Percentiles rank a stretch among this genome's conserved stretches.
Conservation (phyloP, 2,113 vertebrate genomes). For the Eretmochelys imbricata region DNA sequence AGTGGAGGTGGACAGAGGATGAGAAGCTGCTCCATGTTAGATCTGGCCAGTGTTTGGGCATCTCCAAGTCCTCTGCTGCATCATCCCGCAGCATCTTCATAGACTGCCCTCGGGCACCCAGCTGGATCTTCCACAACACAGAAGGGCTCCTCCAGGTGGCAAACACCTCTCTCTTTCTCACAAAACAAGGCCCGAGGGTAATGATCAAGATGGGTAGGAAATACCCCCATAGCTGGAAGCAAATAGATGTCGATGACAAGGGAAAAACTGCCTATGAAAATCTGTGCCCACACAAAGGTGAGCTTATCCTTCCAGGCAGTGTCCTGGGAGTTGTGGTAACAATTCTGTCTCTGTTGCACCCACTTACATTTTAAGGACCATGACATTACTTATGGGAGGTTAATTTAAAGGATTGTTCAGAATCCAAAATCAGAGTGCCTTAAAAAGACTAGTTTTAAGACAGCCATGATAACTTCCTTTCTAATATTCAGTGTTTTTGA, state of each 20-base stretch:
- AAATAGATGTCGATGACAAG: conserved; percentile 73
- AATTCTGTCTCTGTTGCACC: conserved; percentile 18
- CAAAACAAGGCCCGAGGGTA: conserved; percentile 81
- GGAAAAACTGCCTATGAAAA: conserved; percentile 71
- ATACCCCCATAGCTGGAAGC: conserved; percentile 87
- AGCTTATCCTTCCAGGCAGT: conserved; percentile 65
- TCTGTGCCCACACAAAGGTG: conserved; percentile 85
- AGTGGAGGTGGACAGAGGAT: conserved; percentile 85
- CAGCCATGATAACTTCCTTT: neutral
- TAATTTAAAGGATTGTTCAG: neutral
- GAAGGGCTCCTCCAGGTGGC: conserved; percentile 81
- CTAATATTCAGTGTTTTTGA: neutral
- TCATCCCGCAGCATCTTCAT: conserved; percentile 69
- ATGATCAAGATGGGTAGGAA: conserved; percentile 78
- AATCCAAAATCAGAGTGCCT: neutral
- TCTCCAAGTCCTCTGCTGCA: conserved; percentile 61
- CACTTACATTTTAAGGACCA: neutral
- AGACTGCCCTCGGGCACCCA: conserved; percentile 79
- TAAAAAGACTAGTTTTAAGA: neutral
- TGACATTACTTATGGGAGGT: neutral
- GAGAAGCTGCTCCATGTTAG: conserved; percentile 79
- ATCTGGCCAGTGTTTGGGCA: conserved; percentile 81
- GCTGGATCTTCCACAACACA: conserved; percentile 84
- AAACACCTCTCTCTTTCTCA: conserved; percentile 83
- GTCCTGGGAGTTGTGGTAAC: conserved; percentile 16